Conservation (phyloP, 2,113 vertebrate genomes). For the Otus sunia region DNA sequence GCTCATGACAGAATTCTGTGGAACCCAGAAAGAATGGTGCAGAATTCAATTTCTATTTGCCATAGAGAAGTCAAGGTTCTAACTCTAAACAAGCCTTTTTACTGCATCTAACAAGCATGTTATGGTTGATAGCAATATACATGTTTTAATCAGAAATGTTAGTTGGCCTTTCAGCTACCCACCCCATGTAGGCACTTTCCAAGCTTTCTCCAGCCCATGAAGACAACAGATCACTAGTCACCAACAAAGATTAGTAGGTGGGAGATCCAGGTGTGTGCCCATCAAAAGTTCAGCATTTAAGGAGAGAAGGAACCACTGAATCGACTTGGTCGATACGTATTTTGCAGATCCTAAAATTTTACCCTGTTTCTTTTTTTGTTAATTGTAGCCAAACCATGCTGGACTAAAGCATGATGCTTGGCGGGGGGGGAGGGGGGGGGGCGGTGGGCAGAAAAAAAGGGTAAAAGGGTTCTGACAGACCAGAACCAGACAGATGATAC, state of each 20-base stretch:
- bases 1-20: neutral
- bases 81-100: neutral
- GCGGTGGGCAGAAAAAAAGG: neutral
- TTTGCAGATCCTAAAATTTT: neutral
- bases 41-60: neutral
- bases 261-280: neutral
- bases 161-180: neutral
- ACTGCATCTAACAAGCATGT: neutral
- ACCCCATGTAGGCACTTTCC: neutral
- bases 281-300: neutral
- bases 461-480: neutral
- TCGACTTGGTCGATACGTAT: accelerated
- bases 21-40: neutral
- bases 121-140: neutral
- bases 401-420: neutral
- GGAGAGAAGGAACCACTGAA: neutral
- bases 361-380: neutral
- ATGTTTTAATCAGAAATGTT: neutral
- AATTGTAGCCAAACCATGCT: neutral
- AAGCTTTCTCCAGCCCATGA: neutral
- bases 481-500: neutral
- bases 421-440: too few relatives aligned
- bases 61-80: neutral
- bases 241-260: neutral
- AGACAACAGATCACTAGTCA: neutral